A percentile compares a stretch with the other conserved stretches of the same genome.
Conservation (phyloP, 2,113 vertebrate species). For the Lophochroa leadbeateri region DNA sequence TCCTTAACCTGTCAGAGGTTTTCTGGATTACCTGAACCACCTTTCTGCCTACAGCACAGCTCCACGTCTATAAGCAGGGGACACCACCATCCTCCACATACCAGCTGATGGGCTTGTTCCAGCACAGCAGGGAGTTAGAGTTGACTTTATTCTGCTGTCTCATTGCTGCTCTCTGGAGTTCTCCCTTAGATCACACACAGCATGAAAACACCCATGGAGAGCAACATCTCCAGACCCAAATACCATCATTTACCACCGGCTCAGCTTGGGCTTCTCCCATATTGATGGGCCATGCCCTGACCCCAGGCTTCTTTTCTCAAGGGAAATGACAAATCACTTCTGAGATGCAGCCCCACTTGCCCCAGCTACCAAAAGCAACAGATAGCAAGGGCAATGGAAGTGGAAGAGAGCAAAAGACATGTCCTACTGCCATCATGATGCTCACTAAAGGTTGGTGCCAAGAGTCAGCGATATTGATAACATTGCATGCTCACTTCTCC, state of each 20-base stretch:
- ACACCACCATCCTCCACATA: background rate
- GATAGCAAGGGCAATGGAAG: background rate
- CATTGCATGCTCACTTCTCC: background rate
- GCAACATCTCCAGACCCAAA: background rate
- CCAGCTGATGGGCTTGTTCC: background rate
- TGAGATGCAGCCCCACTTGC: background rate
- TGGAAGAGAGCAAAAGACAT: background rate
- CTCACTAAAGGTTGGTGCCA: background rate
- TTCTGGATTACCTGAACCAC: background rate
- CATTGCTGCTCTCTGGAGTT: background rate
- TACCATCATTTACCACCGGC: background rate
- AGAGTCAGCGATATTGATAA: background rate
- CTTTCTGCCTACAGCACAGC: background rate
- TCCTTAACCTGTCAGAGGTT: background rate
- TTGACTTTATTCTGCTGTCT: background rate
- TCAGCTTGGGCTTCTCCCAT: background rate
- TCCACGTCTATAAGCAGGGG: background rate
- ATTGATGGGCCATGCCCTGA: background rate
- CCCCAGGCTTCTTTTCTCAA: background rate
- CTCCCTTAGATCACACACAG: background rate
- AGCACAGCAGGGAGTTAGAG: background rate
- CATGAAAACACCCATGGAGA: background rate
- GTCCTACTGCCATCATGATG: background rate
- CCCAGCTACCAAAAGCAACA: background rate
- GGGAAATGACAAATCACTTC: background rate